phyloP scores from a whole-genome alignment of 2,113 vertebrate genomes.

The Xenopus laevis region DNA sequence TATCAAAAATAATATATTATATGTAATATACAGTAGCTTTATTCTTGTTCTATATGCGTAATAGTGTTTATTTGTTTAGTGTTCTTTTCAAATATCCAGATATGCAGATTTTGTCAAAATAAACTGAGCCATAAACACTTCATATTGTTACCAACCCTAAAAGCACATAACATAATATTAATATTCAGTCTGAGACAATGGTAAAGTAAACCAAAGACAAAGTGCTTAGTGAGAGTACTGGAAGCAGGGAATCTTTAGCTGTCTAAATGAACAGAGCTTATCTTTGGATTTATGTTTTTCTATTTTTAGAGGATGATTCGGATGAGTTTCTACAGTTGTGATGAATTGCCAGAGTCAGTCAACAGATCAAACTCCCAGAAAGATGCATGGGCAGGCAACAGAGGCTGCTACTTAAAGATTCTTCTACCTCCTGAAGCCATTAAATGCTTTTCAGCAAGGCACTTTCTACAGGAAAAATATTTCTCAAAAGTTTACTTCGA shows the following conservation, averaged over 20 bases:
- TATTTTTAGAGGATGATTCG: slow-evolving; percentile 50
- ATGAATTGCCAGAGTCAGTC: slow-evolving; percentile 48
- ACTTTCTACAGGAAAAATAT: slow-evolving; percentile 22
- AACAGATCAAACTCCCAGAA: slow-evolving; percentile 53
- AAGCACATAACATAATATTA: too few relatives aligned
- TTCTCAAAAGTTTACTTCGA: slow-evolving; percentile 52
- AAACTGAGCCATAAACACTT: too few relatives aligned
- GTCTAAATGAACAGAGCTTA: slow-evolving; percentile 36
- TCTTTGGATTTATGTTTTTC: neutral
- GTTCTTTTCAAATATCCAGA: too few relatives aligned
- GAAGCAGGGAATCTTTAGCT: slow-evolving; percentile 62
- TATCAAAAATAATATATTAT: too few relatives aligned
- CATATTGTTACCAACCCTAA: too few relatives aligned
- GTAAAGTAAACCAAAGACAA: too few relatives aligned
- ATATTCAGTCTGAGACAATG: too few relatives aligned
- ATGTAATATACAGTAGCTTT: too few relatives aligned
- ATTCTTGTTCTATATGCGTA: too few relatives aligned
- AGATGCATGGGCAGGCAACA: slow-evolving; percentile 49
- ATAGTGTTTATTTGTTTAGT: too few relatives aligned
- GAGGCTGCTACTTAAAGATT: slow-evolving; percentile 42
- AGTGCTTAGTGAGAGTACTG: slow-evolving; percentile 58
- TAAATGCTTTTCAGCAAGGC: slow-evolving; percentile 26
- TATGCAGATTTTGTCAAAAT: too few relatives aligned
- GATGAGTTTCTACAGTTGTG: slow-evolving; percentile 48
- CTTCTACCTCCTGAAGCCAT: slow-evolving; percentile 35